Percentiles rank a stretch among this genome's conserved stretches.
These are phyloP conservation scores for Sebastes steindachneri DNA, from an alignment of 2,797 vertebrate genomes.

Conservation along the genomic window DNA sequence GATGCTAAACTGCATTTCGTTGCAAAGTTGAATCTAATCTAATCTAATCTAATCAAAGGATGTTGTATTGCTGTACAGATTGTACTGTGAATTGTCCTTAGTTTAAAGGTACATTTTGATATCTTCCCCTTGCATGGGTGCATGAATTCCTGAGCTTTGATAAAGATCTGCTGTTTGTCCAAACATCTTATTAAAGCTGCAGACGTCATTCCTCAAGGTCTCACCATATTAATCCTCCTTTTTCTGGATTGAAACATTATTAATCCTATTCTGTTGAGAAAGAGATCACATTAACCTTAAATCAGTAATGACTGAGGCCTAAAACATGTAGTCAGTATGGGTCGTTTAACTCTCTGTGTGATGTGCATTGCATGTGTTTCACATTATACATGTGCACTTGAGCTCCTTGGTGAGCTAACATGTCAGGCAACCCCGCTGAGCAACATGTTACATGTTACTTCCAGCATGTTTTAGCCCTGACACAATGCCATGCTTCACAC, in stretches of 20 bases:
- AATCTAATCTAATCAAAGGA: neutral
- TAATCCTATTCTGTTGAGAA: neutral
- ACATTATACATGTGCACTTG: constrained; percentile 1
- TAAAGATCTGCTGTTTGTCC: neutral
- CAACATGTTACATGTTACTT: constrained; percentile 7
- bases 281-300: neutral
- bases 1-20: neutral
- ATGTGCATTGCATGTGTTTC: neutral
- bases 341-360: neutral
- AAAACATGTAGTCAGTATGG: neutral
- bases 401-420: neutral
- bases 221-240: neutral
- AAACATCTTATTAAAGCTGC: neutral
- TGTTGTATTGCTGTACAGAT: neutral
- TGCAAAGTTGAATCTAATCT: neutral
- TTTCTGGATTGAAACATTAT: neutral
- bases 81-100: neutral
- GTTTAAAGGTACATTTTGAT: neutral
- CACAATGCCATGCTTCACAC: neutral
- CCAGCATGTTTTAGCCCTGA: neutral
- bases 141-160: neutral
- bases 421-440: neutral
- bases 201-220: neutral
- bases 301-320: neutral
- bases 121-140: neutral